Percentiles rank a stretch among this genome's conserved stretches.
These are phyloP conservation scores for Malacoraja senta DNA, from an alignment of 2,797 vertebrate species.

Conservation along the genomic window DNA sequence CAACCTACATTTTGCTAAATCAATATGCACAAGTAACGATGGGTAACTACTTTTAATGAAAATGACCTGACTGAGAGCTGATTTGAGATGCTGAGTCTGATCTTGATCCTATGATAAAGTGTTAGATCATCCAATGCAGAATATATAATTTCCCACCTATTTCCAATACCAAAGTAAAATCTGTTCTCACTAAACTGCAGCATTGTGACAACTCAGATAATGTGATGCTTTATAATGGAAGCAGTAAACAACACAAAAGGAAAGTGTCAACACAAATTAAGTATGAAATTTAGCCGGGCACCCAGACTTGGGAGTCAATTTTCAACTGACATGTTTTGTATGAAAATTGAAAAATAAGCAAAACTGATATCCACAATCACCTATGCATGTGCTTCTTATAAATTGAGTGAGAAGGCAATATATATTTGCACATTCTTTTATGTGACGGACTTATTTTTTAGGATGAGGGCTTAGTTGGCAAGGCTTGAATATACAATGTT, in stretches of 20 bases:
- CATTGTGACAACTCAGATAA: not conserved
- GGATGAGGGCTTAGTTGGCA: too few relatives aligned
- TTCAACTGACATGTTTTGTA: not conserved
- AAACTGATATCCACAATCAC: not conserved
- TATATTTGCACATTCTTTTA: not conserved
- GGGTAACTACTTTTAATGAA: too few relatives aligned
- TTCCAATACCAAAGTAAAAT: too few relatives aligned
- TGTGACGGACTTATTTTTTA: too few relatives aligned
- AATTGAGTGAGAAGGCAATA: not conserved
- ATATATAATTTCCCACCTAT: too few relatives aligned
- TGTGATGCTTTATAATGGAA: not conserved
- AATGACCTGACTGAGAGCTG: too few relatives aligned
- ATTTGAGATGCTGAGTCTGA: too few relatives aligned
- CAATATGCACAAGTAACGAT: too few relatives aligned
- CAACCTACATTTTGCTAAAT: not conserved
- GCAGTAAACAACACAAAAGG: not conserved
- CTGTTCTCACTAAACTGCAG: too few relatives aligned
- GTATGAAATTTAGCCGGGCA: not conserved
- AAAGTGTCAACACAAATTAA: not conserved
- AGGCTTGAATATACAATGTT: too few relatives aligned
- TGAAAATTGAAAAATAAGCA: not conserved
- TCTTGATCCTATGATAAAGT: too few relatives aligned
- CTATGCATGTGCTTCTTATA: not conserved
- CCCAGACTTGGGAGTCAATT: not conserved
- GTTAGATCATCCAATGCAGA: too few relatives aligned